Evolutionary conservation across 1,140 invertebrate species (phyloP).

Genomic region (Drosophila ananassae): DNA sequence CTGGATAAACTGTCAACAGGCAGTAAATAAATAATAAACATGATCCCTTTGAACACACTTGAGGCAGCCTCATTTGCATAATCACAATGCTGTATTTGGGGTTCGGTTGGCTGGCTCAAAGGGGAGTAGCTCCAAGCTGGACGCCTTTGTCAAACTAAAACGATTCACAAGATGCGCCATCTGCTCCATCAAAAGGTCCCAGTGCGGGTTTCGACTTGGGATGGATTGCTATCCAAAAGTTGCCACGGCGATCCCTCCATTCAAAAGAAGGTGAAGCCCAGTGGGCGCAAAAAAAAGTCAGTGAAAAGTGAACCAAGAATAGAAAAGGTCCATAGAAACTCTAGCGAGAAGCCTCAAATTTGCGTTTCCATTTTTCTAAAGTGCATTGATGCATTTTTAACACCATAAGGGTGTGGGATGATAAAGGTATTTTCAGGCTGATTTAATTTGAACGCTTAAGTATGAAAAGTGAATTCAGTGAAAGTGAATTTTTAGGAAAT

Average conservation of each 20-base stretch:
- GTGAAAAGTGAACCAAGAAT: constrained; percentile 7
- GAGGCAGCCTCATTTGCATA: constrained; percentile 71
- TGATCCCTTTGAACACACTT: constrained; percentile 74
- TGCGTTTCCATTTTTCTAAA: constrained; percentile 5
- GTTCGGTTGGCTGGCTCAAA: constrained; percentile 7
- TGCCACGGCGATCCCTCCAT: constrained; percentile 39
- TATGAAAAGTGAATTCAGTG: constrained; percentile 5
- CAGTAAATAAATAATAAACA: constrained; percentile 81
- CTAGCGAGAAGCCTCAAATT: not conserved
- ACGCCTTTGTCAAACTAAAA: constrained; percentile 44
- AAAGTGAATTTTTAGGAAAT: not conserved
- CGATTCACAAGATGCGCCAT: constrained; percentile 38
- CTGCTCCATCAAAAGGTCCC: constrained; percentile 35
- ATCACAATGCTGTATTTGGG: constrained; percentile 61
- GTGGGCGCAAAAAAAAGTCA: constrained; percentile 13
- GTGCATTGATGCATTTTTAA: constrained; percentile 32
- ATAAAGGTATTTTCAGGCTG: not conserved
- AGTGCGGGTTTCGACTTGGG: constrained; percentile 6
- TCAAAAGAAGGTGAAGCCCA: constrained; percentile 22
- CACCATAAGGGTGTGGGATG: not conserved
- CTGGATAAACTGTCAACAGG: constrained; percentile 69
- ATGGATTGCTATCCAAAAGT: constrained; percentile 29
- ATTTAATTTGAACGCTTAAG: not conserved
- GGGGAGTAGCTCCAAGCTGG: constrained; percentile 2
- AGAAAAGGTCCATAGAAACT: constrained; percentile 26